Base-by-base conservation (phyloP, 2,888 invertebrate genomes). In the Phanerotoma sp. region DNA sequence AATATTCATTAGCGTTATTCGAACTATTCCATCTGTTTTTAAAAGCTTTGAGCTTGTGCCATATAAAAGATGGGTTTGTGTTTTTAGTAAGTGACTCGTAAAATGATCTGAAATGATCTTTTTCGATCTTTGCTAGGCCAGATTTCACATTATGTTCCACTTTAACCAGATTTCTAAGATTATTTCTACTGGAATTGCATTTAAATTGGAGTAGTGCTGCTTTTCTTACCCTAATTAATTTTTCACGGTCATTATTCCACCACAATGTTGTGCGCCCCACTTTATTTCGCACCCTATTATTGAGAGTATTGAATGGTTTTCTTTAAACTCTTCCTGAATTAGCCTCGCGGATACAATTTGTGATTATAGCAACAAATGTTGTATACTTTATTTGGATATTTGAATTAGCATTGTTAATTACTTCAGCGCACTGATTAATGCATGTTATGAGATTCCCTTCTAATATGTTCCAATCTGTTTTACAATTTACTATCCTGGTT, bases 221-320 rank as follows among this genome's bases (percentile, higher is more conserved):
- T 25, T 32, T 40, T 13, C 57, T 42, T 9, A 35, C 3, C 5
- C 28, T 16, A 2, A 57, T 25, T 13, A 57, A 15, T 15, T 40
- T 52, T 35, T 50, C 41, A n/a, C 57, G 50, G 11, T 46, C 46
- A 5, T 18, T 32, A 9, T 40, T 54, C 54, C 57, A 57, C 57
- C 54, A 57, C 2, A 50, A 50, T 15, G 53, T 44, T 16, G 50
- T 7, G 7, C n/a, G n/a, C n/a, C n/a, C n/a, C n/a, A n/a, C n/a
- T n/a, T n/a, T n/a, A n/a, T n/a, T n/a, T n/a, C n/a, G n/a, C n/a
- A n/a, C n/a, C n/a, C n/a, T n/a, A n/a, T n/a, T n/a, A n/a, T 33
- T 35, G 15, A 15, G 35, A n/a, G 10, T 20, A 42, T 20, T 18
- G 10, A 21, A 5, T 5, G 4, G 21, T 13, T 32, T 11, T 21